These are phyloP conservation scores for Calcarius ornatus DNA, from an alignment of 2,113 vertebrate genomes.

Conservation along the genomic window DNA sequence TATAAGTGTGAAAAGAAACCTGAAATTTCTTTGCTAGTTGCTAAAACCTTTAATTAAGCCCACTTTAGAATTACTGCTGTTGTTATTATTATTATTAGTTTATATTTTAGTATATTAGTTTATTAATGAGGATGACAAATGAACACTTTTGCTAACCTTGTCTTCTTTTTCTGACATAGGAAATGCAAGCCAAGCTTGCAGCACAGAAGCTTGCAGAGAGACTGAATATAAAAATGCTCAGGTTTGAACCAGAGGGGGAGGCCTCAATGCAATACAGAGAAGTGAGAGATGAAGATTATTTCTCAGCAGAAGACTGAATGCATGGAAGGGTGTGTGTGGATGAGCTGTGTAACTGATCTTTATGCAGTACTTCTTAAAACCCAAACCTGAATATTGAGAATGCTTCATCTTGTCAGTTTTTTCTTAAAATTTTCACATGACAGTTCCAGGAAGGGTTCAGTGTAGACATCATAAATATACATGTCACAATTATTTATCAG, in stretches of 20 bases:
- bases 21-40: background rate
- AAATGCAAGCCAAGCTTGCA: slow-evolving; percentile 87
- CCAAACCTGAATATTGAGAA: background rate
- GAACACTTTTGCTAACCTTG: background rate
- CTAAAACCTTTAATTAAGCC: background rate
- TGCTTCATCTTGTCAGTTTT: background rate
- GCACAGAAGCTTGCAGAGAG: slow-evolving; percentile 89
- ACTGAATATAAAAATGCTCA: slow-evolving; percentile 82
- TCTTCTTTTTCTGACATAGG: slow-evolving; percentile 51
- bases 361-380: background rate
- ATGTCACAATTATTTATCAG: background rate
- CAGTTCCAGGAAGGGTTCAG: background rate
- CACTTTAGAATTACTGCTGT: background rate
- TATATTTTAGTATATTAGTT: background rate
- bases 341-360: background rate
- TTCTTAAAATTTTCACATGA: background rate
- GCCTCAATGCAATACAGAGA: slow-evolving; percentile 81
- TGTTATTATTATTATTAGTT: background rate
- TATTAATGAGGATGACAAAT: background rate
- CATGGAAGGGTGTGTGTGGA: background rate
- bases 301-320: slow-evolving; percentile 81
- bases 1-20: background rate
- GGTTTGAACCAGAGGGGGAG: slow-evolving; percentile 81
- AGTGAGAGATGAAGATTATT: slow-evolving; percentile 79
- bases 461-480: background rate